Conservation (phyloP, 2,888 invertebrate genomes). For the Drosophila vallismaia region DNA sequence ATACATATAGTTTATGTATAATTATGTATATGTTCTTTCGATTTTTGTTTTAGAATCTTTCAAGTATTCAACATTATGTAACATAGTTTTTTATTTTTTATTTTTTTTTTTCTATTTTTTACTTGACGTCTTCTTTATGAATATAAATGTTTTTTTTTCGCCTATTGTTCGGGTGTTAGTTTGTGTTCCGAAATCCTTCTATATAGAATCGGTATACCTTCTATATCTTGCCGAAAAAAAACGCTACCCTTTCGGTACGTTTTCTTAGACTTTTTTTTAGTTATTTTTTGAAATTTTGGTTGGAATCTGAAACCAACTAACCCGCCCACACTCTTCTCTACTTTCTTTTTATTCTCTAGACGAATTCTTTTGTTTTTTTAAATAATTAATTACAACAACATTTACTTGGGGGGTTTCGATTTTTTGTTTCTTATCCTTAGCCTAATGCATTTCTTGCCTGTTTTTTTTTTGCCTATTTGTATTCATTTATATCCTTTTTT, state of each 20-base stretch:
- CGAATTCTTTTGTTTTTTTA: slow-evolving; percentile 34
- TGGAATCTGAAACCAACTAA: slow-evolving; percentile 37
- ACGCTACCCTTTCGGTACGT: too few species aligned
- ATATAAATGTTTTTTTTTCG: slow-evolving; percentile 21
- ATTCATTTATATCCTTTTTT: slow-evolving; percentile 17
- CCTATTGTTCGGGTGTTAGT: neutral
- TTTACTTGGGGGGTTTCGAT: slow-evolving; percentile 29
- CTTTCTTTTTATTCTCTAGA: slow-evolving; percentile 33
- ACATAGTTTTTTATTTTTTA: slow-evolving; percentile 53
- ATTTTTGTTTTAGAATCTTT: slow-evolving; percentile 60
- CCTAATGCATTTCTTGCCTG: slow-evolving; percentile 19
- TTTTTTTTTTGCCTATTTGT: slow-evolving; percentile 4
- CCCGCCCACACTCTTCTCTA: slow-evolving; percentile 1
- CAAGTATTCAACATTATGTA: slow-evolving; percentile 73
- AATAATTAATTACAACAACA: slow-evolving; percentile 79
- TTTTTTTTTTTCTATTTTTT: slow-evolving; percentile 45
- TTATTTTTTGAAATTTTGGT: slow-evolving; percentile 35
- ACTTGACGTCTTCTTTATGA: slow-evolving; percentile 54
- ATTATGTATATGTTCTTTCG: slow-evolving; percentile 28
- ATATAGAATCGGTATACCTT: slow-evolving; percentile 30
- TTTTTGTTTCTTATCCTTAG: slow-evolving; percentile 17
- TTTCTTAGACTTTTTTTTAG: too few species aligned
- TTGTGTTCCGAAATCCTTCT: neutral
- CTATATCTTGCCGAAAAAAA: slow-evolving; percentile 19
- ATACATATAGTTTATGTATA: slow-evolving; percentile 25